Evolutionary conservation across 2,113 vertebrate genomes (phyloP).

Genomic region (Dolichotis patagonum): DNA sequence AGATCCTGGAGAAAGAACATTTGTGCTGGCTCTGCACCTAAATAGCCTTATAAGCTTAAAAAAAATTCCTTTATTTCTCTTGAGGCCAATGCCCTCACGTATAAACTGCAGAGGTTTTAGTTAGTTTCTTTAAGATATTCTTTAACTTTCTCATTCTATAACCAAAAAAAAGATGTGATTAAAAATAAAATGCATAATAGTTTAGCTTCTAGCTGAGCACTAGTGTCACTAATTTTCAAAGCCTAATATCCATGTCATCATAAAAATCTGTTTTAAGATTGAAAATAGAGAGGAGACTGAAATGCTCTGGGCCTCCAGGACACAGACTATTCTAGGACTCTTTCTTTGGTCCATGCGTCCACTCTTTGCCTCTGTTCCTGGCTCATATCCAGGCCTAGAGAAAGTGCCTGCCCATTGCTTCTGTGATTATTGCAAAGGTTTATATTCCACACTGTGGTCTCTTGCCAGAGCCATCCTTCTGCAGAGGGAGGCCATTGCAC

Average conservation of each 20-base stretch:
- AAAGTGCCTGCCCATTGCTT: not conserved
- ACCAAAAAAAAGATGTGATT: not conserved
- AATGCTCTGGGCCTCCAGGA: not conserved
- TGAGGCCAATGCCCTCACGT: not conserved
- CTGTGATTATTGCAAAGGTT: not conserved
- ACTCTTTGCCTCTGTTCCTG: not conserved
- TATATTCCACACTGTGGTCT: not conserved
- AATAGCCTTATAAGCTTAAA: not conserved
- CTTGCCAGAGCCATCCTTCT: conserved; percentile 50
- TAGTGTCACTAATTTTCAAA: conserved; percentile 13
- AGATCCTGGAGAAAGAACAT: not conserved
- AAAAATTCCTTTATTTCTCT: not conserved
- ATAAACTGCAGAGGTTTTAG: not conserved
- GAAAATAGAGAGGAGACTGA: not conserved
- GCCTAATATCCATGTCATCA: not conserved
- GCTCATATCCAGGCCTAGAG: not conserved
- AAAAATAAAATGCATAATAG: not conserved
- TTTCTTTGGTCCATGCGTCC: not conserved
- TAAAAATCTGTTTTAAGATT: not conserved
- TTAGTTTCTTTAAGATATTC: not conserved
- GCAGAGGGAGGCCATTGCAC: not conserved
- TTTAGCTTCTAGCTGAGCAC: not conserved
- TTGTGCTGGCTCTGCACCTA: not conserved
- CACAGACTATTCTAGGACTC: not conserved
- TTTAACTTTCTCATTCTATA: not conserved